Percentiles rank a stretch among this genome's conserved stretches.
Evolutionary conservation across 2,888 invertebrate genomes (phyloP).

Genomic region (Neoitamus cyanurus): DNA sequence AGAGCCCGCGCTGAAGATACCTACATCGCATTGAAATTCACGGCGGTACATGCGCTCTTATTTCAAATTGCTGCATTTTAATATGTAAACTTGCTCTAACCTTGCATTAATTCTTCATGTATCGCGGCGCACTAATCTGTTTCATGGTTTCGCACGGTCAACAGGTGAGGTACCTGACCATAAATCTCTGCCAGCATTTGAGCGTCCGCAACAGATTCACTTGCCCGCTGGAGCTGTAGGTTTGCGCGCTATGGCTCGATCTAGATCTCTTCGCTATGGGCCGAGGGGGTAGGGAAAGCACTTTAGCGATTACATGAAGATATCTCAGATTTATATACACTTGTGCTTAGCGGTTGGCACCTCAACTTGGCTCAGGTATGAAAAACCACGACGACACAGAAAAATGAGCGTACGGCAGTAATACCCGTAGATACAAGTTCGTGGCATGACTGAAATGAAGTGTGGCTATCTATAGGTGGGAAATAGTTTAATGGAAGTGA

Average conservation of each 20-base stretch:
- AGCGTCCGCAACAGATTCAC: conserved; percentile 6
- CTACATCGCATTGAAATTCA: conserved; percentile 27
- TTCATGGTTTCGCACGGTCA: conserved; percentile 48
- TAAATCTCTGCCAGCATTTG: conserved; percentile 24
- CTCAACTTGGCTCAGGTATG: not conserved
- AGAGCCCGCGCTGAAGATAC: conserved; percentile 9
- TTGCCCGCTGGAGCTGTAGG: not conserved
- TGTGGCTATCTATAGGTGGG: not conserved
- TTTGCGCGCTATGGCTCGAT: not conserved
- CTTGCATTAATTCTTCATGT: conserved; percentile 46
- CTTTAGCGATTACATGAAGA: conserved; percentile 32
- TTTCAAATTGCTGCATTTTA: conserved; percentile 18
- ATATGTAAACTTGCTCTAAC: conserved; percentile 43
- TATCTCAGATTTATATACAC: not conserved
- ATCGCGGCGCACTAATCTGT: conserved; percentile 29
- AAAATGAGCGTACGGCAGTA: not conserved
- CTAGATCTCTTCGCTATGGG: not conserved
- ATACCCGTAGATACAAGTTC: not conserved
- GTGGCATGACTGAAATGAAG: not conserved
- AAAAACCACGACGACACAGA: not conserved
- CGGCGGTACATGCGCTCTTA: conserved; percentile 4
- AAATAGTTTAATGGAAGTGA: not conserved
- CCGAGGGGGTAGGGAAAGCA: conserved; percentile 2
- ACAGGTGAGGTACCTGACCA: conserved; percentile 42
- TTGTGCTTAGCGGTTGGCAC: not conserved